These are phyloP conservation scores for Solea solea DNA, from an alignment of 2,113 vertebrate species.

Conservation along the genomic window DNA sequence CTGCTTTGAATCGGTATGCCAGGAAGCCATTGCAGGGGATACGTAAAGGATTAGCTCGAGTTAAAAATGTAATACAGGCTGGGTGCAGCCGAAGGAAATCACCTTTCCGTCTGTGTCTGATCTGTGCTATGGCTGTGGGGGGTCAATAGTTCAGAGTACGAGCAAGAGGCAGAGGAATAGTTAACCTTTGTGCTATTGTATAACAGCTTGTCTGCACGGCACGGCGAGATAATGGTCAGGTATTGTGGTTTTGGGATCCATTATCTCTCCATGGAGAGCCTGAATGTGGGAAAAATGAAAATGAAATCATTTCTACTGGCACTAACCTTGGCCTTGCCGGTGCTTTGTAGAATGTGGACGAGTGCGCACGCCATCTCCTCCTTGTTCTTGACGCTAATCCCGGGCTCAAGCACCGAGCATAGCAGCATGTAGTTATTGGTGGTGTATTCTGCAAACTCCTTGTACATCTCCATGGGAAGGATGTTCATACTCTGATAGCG, in stretches of 20 bases:
- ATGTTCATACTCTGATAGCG: conserved; percentile 98
- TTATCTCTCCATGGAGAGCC: neutral
- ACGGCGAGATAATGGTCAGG: conserved; percentile 3
- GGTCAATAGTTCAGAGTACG: conserved; percentile 56
- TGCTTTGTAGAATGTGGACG: conserved; percentile 98
- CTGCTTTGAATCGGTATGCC: conserved; percentile 48
- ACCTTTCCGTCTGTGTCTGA: conserved; percentile 65
- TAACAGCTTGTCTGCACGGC: conserved; percentile 19
- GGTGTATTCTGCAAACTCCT: conserved; percentile 98
- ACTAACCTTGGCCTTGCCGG: conserved; percentile 96
- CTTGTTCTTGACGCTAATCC: conserved; percentile 97
- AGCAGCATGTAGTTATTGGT: conserved; percentile 98
- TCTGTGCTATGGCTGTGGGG: conserved; percentile 27
- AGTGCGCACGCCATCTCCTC: conserved; percentile 97
- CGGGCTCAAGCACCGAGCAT: conserved; percentile 94
- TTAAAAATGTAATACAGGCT: conserved; percentile 66
- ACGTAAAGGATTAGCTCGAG: conserved; percentile 60
- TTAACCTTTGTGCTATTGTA: conserved; percentile 39
- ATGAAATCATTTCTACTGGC: neutral
- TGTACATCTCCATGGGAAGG: conserved; percentile 99
- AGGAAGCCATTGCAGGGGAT: conserved; percentile 44
- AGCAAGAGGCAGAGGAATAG: conserved; percentile 24
- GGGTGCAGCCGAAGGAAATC: conserved; percentile 60
- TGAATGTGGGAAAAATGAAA: neutral
- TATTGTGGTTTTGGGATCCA: neutral